These are phyloP conservation scores for Nyctibius bracteatus DNA, from an alignment of 2,113 vertebrate genomes.

Conservation along the genomic window DNA sequence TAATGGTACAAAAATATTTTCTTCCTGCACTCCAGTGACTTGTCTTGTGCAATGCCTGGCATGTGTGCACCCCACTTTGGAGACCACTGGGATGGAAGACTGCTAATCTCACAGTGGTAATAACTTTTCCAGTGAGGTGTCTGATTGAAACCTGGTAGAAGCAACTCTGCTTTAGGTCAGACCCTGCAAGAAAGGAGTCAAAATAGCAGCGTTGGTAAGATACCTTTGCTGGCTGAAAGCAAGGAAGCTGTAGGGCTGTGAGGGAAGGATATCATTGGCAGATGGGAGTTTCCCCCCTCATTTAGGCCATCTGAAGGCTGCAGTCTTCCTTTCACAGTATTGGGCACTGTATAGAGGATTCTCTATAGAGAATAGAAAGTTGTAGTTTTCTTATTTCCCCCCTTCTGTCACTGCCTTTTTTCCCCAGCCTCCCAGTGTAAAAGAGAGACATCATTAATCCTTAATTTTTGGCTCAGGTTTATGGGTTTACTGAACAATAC, in stretches of 20 bases:
- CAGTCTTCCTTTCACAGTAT: neutral
- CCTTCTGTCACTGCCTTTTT: neutral
- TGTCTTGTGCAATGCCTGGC: neutral
- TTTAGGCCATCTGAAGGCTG: neutral
- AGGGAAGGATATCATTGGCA: neutral
- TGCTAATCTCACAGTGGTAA: neutral
- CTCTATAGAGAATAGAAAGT: too few species aligned
- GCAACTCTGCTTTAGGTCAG: neutral
- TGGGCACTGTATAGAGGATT: accelerated
- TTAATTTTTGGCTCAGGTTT: neutral
- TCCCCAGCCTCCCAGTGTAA: neutral
- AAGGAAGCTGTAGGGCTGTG: neutral
- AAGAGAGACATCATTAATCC: neutral
- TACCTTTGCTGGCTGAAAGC: neutral
- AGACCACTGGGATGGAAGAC: neutral
- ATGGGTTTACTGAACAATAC: neutral
- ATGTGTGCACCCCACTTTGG: neutral
- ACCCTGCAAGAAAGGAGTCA: neutral
- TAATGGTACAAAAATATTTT: neutral
- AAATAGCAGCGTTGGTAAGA: neutral
- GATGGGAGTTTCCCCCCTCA: neutral
- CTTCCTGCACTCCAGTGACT: neutral
- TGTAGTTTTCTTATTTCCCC: neutral
- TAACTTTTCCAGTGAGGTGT: neutral
- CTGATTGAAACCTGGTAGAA: neutral